Conservation (phyloP, 2,113 vertebrate species). For the Psephotus haematonotus region DNA sequence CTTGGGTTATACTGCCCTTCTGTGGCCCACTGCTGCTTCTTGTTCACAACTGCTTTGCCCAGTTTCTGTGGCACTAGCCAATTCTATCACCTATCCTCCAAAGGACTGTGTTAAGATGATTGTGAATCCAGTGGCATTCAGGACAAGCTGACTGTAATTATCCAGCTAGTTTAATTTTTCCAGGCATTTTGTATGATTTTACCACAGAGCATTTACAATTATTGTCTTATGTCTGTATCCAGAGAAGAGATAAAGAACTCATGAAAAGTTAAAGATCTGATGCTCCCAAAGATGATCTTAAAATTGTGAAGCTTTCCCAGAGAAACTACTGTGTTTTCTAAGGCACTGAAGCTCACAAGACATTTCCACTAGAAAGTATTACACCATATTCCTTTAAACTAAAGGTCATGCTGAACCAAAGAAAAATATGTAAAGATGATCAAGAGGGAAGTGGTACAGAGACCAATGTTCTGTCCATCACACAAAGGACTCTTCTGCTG, state of each 20-base stretch:
- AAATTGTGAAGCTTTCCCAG: background rate
- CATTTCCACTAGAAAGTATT: background rate
- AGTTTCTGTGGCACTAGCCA: background rate
- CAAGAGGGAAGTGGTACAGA: background rate
- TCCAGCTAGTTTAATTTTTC: background rate
- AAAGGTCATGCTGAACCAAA: conserved; percentile 2
- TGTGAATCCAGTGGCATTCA: background rate
- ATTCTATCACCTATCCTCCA: background rate
- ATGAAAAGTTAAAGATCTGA: background rate
- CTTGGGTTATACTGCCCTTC: background rate
- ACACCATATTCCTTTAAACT: background rate
- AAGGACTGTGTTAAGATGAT: background rate
- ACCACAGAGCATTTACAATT: background rate
- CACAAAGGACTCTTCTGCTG: background rate
- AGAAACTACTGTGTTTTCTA: background rate
- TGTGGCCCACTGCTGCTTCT: background rate
- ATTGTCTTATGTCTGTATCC: background rate
- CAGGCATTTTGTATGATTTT: background rate
- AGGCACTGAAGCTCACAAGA: background rate
- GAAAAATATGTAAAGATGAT: background rate
- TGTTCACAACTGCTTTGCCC: background rate
- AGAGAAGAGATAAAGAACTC: background rate
- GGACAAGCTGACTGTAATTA: background rate
- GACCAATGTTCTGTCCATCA: background rate
- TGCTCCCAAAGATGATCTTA: background rate